Percentiles rank a stretch among this genome's conserved stretches.
These are phyloP conservation scores for Triplophysa dalaica DNA, from an alignment of 2,113 vertebrate species.

Conservation along the genomic window DNA sequence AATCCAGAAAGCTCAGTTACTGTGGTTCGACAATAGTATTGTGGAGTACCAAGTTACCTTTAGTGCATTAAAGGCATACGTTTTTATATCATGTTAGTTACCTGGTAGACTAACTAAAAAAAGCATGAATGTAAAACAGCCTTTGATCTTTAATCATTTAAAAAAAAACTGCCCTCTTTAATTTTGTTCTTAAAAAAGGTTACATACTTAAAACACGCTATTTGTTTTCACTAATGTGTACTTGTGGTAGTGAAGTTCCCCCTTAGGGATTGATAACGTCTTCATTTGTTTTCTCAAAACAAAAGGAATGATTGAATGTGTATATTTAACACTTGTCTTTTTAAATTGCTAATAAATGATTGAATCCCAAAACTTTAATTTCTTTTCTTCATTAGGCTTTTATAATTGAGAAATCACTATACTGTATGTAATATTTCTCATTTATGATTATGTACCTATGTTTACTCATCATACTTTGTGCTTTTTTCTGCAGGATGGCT, in stretches of 20 bases:
- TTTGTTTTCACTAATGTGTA: slow-evolving; percentile 5
- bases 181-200: neutral
- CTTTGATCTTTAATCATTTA: neutral
- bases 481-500: slow-evolving; percentile 77
- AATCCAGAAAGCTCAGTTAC: too few relatives aligned
- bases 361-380: too few relatives aligned
- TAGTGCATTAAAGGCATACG: too few relatives aligned
- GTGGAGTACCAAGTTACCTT: too few relatives aligned
- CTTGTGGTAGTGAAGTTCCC: neutral
- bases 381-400: too few relatives aligned
- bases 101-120: too few relatives aligned
- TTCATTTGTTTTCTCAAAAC: slow-evolving; percentile 10
- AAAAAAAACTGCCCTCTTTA: neutral
- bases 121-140: neutral
- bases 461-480: neutral
- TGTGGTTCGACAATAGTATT: too few relatives aligned
- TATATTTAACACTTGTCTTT: too few relatives aligned
- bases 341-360: too few relatives aligned
- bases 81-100: too few relatives aligned
- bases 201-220: neutral
- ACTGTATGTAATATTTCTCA: neutral
- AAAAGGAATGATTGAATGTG: neutral
- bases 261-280: neutral
- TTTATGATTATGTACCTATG: neutral
- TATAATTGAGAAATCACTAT: too few relatives aligned